Evolutionary conservation across 2,888 invertebrate genomes (phyloP).

Genomic region (Synanthedon andrenaeformis): DNA sequence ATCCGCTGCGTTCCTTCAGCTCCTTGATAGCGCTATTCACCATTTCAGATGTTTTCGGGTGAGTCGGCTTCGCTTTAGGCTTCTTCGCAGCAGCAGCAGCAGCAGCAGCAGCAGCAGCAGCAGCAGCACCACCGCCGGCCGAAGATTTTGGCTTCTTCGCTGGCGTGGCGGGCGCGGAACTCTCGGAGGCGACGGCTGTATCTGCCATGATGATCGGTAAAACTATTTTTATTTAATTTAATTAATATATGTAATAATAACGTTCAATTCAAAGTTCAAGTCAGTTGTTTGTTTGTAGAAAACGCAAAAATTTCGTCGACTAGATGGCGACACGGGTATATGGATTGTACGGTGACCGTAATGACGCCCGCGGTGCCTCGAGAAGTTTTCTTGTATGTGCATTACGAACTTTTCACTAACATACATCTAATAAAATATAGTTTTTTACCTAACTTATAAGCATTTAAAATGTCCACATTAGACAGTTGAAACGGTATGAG

Average conservation of each 20-base stretch:
- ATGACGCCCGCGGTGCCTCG: neutral
- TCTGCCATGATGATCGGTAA: too few relatives aligned
- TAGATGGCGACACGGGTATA: constrained; percentile 1
- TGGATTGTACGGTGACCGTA: constrained; percentile 1
- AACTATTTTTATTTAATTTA: too few relatives aligned
- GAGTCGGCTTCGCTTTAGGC: constrained; percentile 34
- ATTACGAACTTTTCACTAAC: constrained; percentile 6
- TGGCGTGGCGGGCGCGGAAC: constrained; percentile 25
- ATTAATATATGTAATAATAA: too few relatives aligned
- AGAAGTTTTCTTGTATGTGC: constrained; percentile 5
- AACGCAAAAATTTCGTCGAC: neutral
- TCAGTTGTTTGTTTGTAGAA: neutral
- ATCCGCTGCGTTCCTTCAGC: constrained; percentile 42
- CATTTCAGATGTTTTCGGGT: constrained; percentile 41
- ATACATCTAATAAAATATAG: constrained; percentile 3
- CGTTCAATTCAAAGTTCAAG: constrained; percentile 3
- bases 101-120: constrained; percentile 12
- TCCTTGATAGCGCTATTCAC: constrained; percentile 35
- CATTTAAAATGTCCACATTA: neutral
- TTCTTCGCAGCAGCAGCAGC: constrained; percentile 19
- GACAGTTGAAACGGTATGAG: too few relatives aligned
- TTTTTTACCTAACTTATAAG: constrained; percentile 5
- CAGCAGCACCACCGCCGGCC: constrained; percentile 9
- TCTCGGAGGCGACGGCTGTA: too few relatives aligned
- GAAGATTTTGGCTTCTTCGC: constrained; percentile 26